These are phyloP conservation scores for Porphyrio hochstetteri DNA, from an alignment of 2,113 vertebrate species.

Conservation along the genomic window DNA sequence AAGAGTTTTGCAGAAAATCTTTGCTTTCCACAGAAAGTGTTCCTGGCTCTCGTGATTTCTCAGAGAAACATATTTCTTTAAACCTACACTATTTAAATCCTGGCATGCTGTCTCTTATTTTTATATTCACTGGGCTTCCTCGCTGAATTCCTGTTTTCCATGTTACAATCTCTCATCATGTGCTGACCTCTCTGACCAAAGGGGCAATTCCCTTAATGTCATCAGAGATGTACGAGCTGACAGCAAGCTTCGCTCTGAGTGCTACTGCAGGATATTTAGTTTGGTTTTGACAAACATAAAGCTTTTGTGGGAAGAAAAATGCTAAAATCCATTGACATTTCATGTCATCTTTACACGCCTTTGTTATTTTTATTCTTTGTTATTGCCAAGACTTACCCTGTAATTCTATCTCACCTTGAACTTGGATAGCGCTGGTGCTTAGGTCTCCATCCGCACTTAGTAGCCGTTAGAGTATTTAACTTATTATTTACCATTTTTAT, in stretches of 20 bases:
- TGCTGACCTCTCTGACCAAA: background rate
- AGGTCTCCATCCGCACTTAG: background rate
- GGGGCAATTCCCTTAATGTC: background rate
- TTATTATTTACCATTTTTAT: background rate
- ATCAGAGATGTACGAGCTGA: background rate
- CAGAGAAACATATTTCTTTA: background rate
- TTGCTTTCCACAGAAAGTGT: background rate
- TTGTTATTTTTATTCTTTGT: too few species aligned
- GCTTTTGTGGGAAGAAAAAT: background rate
- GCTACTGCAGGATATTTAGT: background rate
- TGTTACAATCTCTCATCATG: background rate
- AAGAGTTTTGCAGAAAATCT: background rate
- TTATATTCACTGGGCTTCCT: background rate
- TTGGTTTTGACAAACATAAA: background rate
- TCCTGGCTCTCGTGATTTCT: background rate
- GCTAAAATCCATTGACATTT: background rate
- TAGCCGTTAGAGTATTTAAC: background rate
- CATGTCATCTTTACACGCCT: background rate
- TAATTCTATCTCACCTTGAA: background rate
- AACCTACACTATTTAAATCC: background rate
- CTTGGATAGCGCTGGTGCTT: background rate
- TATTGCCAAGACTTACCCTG: background rate
- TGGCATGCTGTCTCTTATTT: background rate
- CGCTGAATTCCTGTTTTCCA: background rate
- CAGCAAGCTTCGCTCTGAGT: rapidly evolving